Evolutionary conservation across 2,113 vertebrate genomes (phyloP).

Genomic region (Pterocles gutturalis): DNA sequence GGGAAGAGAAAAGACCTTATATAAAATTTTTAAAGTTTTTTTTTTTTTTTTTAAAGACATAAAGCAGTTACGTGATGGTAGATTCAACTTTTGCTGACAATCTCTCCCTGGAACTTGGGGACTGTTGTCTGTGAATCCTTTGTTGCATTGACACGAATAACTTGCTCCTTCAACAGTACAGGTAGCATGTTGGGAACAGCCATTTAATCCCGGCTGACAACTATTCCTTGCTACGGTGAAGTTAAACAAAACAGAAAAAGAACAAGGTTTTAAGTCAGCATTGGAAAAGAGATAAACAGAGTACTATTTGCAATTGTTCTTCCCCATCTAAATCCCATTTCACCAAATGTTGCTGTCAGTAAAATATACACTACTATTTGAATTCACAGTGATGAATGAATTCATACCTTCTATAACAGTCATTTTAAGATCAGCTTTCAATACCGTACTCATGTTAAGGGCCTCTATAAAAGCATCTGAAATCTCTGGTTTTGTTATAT

Average conservation of each 20-base stretch:
- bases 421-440: neutral
- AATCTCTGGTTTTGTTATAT: neutral
- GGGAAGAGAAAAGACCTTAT: neutral
- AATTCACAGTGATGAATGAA: neutral
- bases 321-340: neutral
- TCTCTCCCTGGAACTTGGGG: constrained; percentile 17
- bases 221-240: constrained; percentile 13
- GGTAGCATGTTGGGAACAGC: constrained; percentile 25
- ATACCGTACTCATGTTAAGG: constrained; percentile 6
- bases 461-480: neutral
- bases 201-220: constrained; percentile 4
- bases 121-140: constrained; percentile 37
- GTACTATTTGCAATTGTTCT: neutral
- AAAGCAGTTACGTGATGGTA: neutral
- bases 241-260: neutral
- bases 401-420: constrained; percentile 33
- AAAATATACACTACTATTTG: neutral
- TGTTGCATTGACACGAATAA: constrained; percentile 24
- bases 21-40: neutral
- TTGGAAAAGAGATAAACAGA: neutral
- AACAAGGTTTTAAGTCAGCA: neutral
- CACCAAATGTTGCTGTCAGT: neutral
- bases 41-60: neutral
- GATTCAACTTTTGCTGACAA: neutral
- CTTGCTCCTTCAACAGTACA: neutral